phyloP scores from a whole-genome alignment of 2,888 invertebrate genomes.

The Fragum sueziense region DNA sequence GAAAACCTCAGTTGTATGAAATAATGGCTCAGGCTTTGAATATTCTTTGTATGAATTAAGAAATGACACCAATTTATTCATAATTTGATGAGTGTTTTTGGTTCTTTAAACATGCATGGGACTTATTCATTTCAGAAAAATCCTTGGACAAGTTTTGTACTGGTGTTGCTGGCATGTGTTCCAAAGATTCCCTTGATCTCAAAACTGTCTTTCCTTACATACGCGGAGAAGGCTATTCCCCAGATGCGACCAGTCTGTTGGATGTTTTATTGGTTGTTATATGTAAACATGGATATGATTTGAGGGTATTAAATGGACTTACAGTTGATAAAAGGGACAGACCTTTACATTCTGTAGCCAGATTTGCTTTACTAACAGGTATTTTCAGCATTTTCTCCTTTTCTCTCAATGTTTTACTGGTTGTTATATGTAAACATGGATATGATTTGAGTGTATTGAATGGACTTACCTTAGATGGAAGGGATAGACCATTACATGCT shows the following conservation, averaged over 20 bases:
- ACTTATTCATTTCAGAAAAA: conserved; percentile 48
- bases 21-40: too few relatives aligned
- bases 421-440: too few relatives aligned
- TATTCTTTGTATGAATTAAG: too few relatives aligned
- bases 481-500: conserved; percentile 66
- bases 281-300: conserved; percentile 50
- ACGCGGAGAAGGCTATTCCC: too few relatives aligned
- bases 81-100: too few relatives aligned
- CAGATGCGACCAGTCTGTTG: conserved; percentile 34
- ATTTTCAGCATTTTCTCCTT: too few relatives aligned
- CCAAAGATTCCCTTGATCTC: conserved; percentile 31
- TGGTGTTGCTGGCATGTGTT: conserved; percentile 41
- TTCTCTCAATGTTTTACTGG: too few relatives aligned
- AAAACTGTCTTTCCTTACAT: conserved; percentile 46
- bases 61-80: too few relatives aligned
- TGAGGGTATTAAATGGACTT: conserved; percentile 39
- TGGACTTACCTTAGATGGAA: conserved; percentile 35
- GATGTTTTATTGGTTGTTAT: conserved; percentile 60
- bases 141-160: conserved; percentile 11
- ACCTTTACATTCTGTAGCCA: conserved; percentile 62
- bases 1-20: too few relatives aligned
- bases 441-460: conserved; percentile 35
- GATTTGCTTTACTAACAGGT: conserved; percentile 66
- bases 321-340: conserved; percentile 56
- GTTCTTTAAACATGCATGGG: too few relatives aligned